These are phyloP conservation scores for Paramormyrops kingsleyae DNA, from an alignment of 2,113 vertebrate species.

Conservation along the genomic window DNA sequence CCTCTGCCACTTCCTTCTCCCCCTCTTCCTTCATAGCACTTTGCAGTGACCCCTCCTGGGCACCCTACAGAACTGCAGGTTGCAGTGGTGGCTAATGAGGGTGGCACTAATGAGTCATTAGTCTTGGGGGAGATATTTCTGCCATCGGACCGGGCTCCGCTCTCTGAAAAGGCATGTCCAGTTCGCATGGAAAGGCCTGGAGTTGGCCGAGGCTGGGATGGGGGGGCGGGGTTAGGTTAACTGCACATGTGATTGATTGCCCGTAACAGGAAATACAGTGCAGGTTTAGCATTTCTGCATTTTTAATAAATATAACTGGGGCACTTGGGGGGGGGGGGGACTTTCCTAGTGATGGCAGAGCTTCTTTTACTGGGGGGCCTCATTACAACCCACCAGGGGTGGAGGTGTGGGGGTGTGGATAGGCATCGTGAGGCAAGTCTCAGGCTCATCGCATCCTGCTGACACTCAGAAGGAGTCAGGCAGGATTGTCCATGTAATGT, in stretches of 20 bases:
- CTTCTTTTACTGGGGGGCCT: neutral
- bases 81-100: neutral
- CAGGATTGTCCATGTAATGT: neutral
- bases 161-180: neutral
- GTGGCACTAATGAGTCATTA: neutral
- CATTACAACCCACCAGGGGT: neutral
- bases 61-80: neutral
- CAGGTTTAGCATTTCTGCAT: neutral
- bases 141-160: neutral
- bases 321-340: neutral
- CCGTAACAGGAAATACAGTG: neutral
- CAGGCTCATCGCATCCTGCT: neutral
- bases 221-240: neutral
- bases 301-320: neutral
- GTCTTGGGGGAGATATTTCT: neutral
- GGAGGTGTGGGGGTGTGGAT: neutral
- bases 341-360: neutral
- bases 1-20: neutral
- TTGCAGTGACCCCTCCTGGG: neutral
- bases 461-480: neutral
- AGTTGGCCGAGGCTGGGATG: neutral
- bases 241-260: neutral
- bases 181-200: neutral
- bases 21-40: neutral
- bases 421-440: neutral